Conservation (phyloP, 2,113 vertebrate genomes). For the Gnathochromis pfefferi region DNA sequence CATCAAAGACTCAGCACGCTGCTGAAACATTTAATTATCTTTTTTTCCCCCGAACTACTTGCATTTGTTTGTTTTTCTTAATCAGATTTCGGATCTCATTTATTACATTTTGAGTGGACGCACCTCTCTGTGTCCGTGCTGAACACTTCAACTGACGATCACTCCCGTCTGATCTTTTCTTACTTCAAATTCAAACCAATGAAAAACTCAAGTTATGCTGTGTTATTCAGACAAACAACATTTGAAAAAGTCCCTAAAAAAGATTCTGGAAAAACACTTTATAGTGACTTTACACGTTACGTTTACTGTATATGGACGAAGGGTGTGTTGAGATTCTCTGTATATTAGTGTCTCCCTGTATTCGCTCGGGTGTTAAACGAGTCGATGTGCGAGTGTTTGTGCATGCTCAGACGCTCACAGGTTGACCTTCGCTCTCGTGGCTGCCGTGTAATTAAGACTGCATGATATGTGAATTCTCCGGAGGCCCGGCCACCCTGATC, state of each 20-base stretch:
- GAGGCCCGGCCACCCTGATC: conserved; percentile 62
- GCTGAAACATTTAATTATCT: neutral
- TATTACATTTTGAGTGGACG: neutral
- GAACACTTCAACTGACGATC: neutral
- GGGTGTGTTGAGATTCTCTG: neutral
- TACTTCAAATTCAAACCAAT: neutral
- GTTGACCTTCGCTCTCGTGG: conserved; percentile 37
- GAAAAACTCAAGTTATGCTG: neutral
- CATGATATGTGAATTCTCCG: conserved; percentile 62
- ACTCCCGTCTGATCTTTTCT: neutral
- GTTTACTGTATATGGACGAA: neutral
- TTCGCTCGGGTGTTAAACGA: neutral
- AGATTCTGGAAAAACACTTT: neutral
- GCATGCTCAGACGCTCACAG: neutral
- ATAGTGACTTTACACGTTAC: neutral
- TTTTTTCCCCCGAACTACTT: accelerated
- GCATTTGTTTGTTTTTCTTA: neutral
- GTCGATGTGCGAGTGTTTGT: neutral
- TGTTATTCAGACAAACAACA: neutral
- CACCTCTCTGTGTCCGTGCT: neutral
- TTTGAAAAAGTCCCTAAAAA: neutral
- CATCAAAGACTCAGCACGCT: neutral
- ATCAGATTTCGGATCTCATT: neutral
- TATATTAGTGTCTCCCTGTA: neutral
- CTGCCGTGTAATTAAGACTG: conserved; percentile 69